Evolutionary conservation across 2,888 invertebrate genomes (phyloP).

Genomic region (Frankliniella intonsa): DNA sequence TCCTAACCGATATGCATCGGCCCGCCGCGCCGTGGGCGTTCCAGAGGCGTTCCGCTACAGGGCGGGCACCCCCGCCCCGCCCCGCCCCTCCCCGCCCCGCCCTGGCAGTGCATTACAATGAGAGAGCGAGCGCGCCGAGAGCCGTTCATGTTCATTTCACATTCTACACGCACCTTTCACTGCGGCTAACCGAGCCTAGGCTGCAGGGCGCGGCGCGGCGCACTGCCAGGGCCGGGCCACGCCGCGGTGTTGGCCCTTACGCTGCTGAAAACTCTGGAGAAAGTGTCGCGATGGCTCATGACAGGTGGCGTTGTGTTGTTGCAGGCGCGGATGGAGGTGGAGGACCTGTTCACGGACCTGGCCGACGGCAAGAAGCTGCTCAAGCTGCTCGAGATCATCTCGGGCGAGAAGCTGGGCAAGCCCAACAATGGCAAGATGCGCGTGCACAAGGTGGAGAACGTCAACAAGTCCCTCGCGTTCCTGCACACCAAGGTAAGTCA

Average conservation of each 20-base stretch:
- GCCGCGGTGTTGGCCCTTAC: neutral
- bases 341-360: constrained; percentile 93
- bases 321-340: constrained; percentile 96
- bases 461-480: constrained; percentile 94
- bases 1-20: too few species aligned
- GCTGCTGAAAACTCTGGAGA: neutral
- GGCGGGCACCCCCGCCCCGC: too few species aligned
- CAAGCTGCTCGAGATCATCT: constrained; percentile 95
- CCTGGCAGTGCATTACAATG: too few species aligned
- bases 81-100: too few species aligned
- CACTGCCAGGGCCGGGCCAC: neutral
- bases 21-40: too few species aligned
- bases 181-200: too few species aligned
- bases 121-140: neutral
- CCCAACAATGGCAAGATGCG: constrained; percentile 95
- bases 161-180: neutral
- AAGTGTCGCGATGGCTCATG: neutral
- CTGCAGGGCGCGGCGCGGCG: too few species aligned
- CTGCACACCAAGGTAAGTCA: constrained; percentile 79
- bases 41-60: too few species aligned
- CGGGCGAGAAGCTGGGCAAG: constrained; percentile 93
- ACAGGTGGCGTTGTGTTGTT: constrained; percentile 36
- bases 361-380: constrained; percentile 90
- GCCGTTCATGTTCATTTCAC: neutral
- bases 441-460: constrained; percentile 98